Conservation (phyloP, 2,888 invertebrate genomes). For the Willowsia nigromaculata region DNA sequence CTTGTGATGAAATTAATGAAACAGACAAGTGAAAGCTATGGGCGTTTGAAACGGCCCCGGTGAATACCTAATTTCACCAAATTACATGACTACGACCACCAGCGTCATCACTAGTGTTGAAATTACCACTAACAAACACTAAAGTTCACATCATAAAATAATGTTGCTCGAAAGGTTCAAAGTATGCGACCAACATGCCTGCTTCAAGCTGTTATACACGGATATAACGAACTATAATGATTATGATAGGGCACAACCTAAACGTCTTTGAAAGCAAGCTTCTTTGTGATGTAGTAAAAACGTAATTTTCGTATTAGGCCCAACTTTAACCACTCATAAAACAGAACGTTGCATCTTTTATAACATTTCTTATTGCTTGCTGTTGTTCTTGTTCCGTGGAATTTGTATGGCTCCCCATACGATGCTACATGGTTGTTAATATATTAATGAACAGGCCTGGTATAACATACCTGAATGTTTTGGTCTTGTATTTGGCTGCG, state of each 20-base stretch:
- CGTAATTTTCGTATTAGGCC: slow-evolving; percentile 20
- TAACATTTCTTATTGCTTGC: slow-evolving; percentile 41
- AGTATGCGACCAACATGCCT: too few relatives aligned
- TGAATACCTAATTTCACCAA: slow-evolving; percentile 38
- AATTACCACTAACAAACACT: neutral
- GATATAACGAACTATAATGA: too few relatives aligned
- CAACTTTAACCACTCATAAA: slow-evolving; percentile 45
- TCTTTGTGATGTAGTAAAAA: neutral
- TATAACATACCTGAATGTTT: too few relatives aligned
- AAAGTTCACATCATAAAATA: neutral
- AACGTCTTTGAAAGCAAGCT: neutral
- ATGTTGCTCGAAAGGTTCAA: too few relatives aligned
- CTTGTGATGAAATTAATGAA: slow-evolving; percentile 43
- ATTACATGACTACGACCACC: slow-evolving; percentile 51
- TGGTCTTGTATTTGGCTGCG: too few relatives aligned
- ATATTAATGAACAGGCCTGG: neutral
- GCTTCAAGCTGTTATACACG: too few relatives aligned
- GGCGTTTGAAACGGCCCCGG: neutral
- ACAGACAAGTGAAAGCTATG: slow-evolving; percentile 2
- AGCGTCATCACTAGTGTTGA: neutral
- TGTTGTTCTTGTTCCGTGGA: slow-evolving; percentile 9
- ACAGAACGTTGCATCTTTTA: slow-evolving; percentile 41
- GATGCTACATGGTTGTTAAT: neutral
- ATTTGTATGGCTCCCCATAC: neutral
- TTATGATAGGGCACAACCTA: neutral